Percentiles rank a stretch among this genome's conserved stretches.
Conservation (phyloP, 2,113 vertebrate species). For the Hydrochoerus hydrochaeris region DNA sequence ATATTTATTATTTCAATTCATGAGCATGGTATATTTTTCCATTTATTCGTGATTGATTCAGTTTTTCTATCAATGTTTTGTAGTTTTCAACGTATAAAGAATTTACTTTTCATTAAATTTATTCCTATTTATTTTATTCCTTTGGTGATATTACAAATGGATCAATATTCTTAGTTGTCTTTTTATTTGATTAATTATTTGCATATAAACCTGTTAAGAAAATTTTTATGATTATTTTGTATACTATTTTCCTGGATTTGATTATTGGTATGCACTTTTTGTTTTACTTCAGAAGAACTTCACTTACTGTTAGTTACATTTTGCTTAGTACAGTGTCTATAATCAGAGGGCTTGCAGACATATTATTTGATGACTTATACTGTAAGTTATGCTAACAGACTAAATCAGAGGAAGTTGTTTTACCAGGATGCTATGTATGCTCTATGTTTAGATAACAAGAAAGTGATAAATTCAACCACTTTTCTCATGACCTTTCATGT, state of each 20-base stretch:
- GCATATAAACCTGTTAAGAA: background rate
- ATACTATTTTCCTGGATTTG: background rate
- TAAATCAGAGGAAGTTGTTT: slow-evolving; percentile 42
- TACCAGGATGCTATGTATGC: background rate
- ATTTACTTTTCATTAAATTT: background rate
- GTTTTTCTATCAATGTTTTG: background rate
- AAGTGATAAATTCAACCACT: background rate
- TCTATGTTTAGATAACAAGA: slow-evolving; percentile 17
- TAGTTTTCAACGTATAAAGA: background rate
- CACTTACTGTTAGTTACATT: slow-evolving; percentile 83
- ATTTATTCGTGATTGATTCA: background rate
- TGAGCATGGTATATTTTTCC: background rate
- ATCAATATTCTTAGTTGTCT: background rate
- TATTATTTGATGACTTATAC: slow-evolving; percentile 65
- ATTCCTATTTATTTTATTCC: background rate
- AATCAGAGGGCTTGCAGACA: slow-evolving; percentile 70
- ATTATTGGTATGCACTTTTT: background rate
- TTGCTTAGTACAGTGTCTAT: slow-evolving; percentile 76
- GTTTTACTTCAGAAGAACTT: slow-evolving; percentile 65
- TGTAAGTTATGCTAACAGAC: slow-evolving; percentile 42
- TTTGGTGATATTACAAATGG: background rate
- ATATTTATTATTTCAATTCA: background rate
- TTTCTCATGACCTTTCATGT: slow-evolving; percentile 30
- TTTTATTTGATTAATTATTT: background rate
- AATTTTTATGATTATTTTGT: background rate